Conservation (phyloP, 2,797 vertebrate genomes). For the Uromys caudimaculatus region DNA sequence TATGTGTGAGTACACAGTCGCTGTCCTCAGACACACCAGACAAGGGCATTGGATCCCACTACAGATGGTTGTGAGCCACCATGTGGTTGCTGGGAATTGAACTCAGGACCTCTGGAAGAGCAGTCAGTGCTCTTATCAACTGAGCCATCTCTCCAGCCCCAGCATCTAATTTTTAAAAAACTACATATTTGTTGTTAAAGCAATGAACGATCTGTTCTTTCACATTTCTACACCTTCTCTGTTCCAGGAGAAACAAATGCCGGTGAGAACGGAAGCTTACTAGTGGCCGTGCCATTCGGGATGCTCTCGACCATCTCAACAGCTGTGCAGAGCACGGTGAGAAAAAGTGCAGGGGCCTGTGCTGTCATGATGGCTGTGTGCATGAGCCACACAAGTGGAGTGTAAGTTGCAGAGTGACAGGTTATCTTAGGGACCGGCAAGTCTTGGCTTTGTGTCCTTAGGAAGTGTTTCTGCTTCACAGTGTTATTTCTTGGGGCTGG, state of each 20-base stretch:
- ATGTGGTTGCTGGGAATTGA: not conserved
- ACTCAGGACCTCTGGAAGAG: not conserved
- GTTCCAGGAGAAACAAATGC: constrained; percentile 77
- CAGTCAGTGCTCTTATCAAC: not conserved
- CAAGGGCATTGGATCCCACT: not conserved
- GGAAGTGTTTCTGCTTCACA: constrained; percentile 1
- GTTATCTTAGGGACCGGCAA: constrained; percentile 20
- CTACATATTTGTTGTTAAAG: constrained; percentile 11
- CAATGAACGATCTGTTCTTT: not conserved
- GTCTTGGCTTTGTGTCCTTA: not conserved
- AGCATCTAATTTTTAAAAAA: not conserved
- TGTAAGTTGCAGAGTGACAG: not conserved
- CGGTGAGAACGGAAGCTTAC: constrained; percentile 82
- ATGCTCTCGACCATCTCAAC: constrained; percentile 95
- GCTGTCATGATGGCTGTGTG: not conserved
- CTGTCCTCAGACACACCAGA: not conserved
- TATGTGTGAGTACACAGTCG: not conserved
- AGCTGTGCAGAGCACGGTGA: constrained; percentile 97
- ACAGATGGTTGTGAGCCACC: not conserved
- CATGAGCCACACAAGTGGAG: not conserved
- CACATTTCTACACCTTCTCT: not conserved
- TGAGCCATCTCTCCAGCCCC: not conserved
- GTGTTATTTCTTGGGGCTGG: not conserved
- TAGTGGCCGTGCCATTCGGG: constrained; percentile 91
- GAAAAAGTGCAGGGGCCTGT: constrained; percentile 59